These are phyloP conservation scores for Pangasianodon hypophthalmus DNA, from an alignment of 2,113 vertebrate genomes.

Conservation along the genomic window DNA sequence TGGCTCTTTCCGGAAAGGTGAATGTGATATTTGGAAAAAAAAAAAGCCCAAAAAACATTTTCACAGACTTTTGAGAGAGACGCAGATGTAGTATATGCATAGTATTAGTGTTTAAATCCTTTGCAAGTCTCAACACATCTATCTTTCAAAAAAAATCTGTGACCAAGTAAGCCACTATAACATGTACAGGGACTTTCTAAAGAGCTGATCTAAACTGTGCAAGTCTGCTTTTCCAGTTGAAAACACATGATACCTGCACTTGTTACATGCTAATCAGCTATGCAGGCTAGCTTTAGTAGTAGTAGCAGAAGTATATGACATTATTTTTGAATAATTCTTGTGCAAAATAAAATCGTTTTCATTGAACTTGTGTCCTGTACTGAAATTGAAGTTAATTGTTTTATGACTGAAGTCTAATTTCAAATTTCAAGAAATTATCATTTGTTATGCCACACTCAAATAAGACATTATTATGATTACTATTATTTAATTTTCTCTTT, in stretches of 20 bases:
- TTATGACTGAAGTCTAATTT: neutral
- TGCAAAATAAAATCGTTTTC: neutral
- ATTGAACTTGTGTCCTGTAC: neutral
- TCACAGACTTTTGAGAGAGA: neutral
- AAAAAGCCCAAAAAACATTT: neutral
- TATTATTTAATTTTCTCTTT: neutral
- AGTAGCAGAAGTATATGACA: neutral
- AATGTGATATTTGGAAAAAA: neutral
- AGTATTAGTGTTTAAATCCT: neutral
- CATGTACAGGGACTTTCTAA: neutral
- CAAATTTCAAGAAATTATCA: neutral
- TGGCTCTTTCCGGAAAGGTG: neutral
- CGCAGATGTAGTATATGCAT: neutral
- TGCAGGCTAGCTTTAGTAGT: neutral
- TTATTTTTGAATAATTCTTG: neutral
- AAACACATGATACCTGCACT: too few species aligned
- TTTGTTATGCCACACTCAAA: neutral
- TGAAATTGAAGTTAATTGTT: neutral
- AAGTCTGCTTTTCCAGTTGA: too few species aligned
- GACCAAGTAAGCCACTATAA: neutral
- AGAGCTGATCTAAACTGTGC: neutral
- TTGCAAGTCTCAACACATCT: neutral
- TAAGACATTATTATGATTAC: neutral
- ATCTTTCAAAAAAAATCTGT: neutral
- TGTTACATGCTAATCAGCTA: neutral